Evolutionary conservation across 1,140 invertebrate genomes (phyloP), one percentile per base, ranked within the genome.

Genomic region (Drosophila kanapiae): DNA sequence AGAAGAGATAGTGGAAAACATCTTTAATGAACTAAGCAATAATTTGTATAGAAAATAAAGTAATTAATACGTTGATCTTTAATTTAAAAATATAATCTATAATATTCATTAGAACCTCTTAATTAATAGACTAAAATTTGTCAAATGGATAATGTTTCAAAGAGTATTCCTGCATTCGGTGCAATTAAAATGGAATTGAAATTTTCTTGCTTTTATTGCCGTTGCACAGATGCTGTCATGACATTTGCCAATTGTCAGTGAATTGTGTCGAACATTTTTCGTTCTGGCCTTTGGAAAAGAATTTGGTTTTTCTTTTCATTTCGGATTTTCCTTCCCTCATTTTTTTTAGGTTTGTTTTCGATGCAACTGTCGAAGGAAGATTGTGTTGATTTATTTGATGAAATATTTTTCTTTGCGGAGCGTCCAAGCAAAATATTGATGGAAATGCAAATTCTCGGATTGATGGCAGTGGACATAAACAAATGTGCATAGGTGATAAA

Each of bases 381-480:
- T 64, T 86, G 40, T 62, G 65, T 75, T 82, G 82, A 86, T 85
- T 85, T 82, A 78, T 86, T 74, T 64, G 38, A 47, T 70, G 47
- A 70, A 84, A 63, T 62, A 61, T 77, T 63, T 54, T 53, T 29
- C 37, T 62, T 43, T 53, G 16, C 29, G 10, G 53, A 65, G 61
- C 51, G 58, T 47, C 53, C 70, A 72, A 74, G 68, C 56, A 49
- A 60, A 72, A 74, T 59, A 61, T 74, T 69, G 63, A 68, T 78
- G 51, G 58, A 68, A 69, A 78, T 78, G 64, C 74, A 78, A 78
- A 78, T 67, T 42, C 13, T 40, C 16, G 38, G 59, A 64, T 54
- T 75, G 72, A 75, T 75, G 60, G 60, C 70, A 75, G 29, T 23
- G 61, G 60, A 75, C 53, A 65, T 75, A 75, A 76, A 76, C 74